Base-by-base conservation (phyloP, 2,113 vertebrate genomes). In the Saguinus imperator region DNA sequence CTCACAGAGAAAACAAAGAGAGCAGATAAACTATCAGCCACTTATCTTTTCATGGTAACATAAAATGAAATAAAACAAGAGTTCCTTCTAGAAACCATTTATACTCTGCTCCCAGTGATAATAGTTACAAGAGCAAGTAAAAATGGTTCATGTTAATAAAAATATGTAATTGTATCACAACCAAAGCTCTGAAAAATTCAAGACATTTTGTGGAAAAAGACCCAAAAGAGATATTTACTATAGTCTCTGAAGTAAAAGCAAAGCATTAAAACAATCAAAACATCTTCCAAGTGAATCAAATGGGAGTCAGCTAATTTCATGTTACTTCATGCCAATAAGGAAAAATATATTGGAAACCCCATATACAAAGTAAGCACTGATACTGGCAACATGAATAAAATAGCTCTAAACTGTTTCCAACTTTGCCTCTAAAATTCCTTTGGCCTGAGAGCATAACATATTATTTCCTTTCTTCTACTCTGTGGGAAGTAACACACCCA, bases 361-460 rank as follows among this genome's bases (percentile, higher is more conserved):
- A 58, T 45, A 57, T 73, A 83, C 40, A 70, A 73, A 84, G 58
- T 70, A 93, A 89, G 11, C 27, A 83, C 32, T 57, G 21, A 57
- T 94, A 50, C 64, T 92, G 73, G 43, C 73, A 89, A 89, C 40
- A 88, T 55, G 27, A 50, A 61, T 52, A 29, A 91, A 93, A 82
- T 37, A 75, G 25, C 8, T 87, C 55, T 95, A 43, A 83, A 86
- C 40, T 68, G 61, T 64, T 95, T 84, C 87, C 87, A 93, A 6
- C 55, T 94, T 94, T 89, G n/a, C 75, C 61, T 94, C 55, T 37
- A 79, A 75, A 93, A 94, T 95, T 73, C 72, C 89, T 94, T 91
- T 86, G 13, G 13, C 50, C 48, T 84, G 64, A 82, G 11, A 16
- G 72, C 14, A 75, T 73, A 48, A 87, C 73, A 43, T 87, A 93